These are phyloP conservation scores for Geodia barretti DNA, from an alignment of 37 sponge, comb jelly and placozoan species.

Conservation along the genomic window DNA sequence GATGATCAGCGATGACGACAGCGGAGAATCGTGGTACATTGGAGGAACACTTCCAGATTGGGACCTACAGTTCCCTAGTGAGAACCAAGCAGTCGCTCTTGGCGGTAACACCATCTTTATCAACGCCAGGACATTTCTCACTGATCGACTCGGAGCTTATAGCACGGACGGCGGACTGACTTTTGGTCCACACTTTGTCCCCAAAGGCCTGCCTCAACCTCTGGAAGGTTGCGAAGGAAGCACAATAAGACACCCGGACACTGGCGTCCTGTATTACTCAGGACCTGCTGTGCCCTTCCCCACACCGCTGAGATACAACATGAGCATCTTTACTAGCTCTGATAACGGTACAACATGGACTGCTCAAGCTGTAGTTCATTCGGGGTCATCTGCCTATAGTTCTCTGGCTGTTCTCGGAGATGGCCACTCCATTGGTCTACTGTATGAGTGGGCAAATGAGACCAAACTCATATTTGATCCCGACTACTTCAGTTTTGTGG, in stretches of 20 bases:
- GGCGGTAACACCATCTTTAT: not conserved
- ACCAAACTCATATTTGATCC: constrained; percentile 16
- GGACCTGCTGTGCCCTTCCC: not conserved
- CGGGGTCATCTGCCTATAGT: constrained; percentile 10
- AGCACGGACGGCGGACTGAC: constrained; percentile 3
- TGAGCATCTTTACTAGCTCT: not conserved
- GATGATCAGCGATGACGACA: constrained; percentile 4
- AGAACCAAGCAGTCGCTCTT: constrained; percentile 2
- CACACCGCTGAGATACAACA: not conserved
- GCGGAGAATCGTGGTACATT: constrained; percentile 7
- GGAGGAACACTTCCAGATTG: not conserved
- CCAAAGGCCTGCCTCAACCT: constrained; percentile 8
- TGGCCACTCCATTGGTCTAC: not conserved
- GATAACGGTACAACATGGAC: not conserved
- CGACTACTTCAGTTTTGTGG: constrained; percentile 18
- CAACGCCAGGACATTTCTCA: not conserved
- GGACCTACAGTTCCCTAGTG: not conserved
- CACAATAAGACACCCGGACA: not conserved
- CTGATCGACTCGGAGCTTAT: not conserved
- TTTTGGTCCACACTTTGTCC: not conserved
- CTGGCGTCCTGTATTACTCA: not conserved
- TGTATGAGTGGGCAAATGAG: constrained; percentile 14
- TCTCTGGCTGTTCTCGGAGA: not conserved
- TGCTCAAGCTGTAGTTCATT: constrained; percentile 3
- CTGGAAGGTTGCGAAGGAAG: constrained; percentile 2